Conservation (phyloP, 2,888 invertebrate genomes). For the Doris montereyensis region DNA sequence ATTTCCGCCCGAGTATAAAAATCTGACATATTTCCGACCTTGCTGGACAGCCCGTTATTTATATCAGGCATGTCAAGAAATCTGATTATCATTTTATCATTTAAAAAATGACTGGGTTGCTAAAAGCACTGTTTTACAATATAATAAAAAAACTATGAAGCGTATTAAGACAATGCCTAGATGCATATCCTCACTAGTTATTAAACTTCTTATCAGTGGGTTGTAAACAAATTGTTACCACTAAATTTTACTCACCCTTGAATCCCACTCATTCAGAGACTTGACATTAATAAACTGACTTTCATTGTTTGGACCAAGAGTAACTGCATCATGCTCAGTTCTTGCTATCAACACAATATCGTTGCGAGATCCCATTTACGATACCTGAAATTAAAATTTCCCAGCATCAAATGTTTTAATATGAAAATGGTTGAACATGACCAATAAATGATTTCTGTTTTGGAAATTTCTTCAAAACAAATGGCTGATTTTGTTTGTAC, state of each 20-base stretch:
- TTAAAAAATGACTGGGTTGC: too few species aligned
- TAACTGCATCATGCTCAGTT: constrained; percentile 96
- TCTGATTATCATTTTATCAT: too few species aligned
- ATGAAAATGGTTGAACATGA: not conserved
- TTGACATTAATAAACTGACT: constrained; percentile 95
- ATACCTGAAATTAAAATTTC: constrained; percentile 77
- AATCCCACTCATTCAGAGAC: constrained; percentile 99
- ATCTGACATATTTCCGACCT: too few species aligned
- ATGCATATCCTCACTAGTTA: too few species aligned
- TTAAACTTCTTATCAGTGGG: too few species aligned
- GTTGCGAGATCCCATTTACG: constrained; percentile 95
- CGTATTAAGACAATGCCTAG: too few species aligned
- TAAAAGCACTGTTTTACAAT: too few species aligned
- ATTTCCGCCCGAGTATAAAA: too few species aligned
- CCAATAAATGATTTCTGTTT: not conserved
- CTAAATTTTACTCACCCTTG: constrained; percentile 81
- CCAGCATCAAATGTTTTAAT: not conserved
- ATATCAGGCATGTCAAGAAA: too few species aligned
- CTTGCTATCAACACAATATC: constrained; percentile 92
- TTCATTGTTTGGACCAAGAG: constrained; percentile 79
- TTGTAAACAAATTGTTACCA: too few species aligned
- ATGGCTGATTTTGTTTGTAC: not conserved
- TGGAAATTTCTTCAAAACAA: not conserved
- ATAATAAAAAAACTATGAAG: too few species aligned
- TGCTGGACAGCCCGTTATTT: too few species aligned